These are phyloP conservation scores for Australoheros scitulus DNA, from an alignment of 2,113 vertebrate genomes.

Conservation along the genomic window DNA sequence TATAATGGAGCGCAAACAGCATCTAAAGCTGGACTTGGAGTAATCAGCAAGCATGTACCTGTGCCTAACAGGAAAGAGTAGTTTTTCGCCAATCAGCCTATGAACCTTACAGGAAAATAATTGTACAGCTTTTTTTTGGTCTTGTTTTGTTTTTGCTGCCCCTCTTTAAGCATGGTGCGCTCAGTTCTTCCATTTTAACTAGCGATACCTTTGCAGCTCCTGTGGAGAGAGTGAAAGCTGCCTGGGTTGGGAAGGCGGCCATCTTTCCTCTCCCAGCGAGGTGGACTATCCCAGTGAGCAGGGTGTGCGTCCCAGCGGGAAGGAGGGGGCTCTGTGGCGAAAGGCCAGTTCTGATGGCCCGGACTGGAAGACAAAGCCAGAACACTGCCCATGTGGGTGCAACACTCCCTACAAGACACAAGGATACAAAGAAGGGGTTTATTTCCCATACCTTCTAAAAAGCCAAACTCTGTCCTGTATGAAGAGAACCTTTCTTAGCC, in stretches of 20 bases:
- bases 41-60: too few relatives aligned
- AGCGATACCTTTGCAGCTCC: constrained; percentile 89
- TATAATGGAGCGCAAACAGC: too few relatives aligned
- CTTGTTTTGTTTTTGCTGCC: background rate
- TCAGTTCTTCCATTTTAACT: background rate
- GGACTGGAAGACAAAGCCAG: constrained; percentile 82
- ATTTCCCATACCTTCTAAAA: background rate
- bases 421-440: background rate
- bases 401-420: constrained; percentile 44
- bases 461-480: background rate
- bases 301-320: constrained; percentile 78
- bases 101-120: background rate
- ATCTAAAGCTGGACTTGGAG: too few relatives aligned
- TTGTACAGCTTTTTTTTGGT: too few relatives aligned
- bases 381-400: constrained; percentile 86
- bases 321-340: constrained; percentile 73
- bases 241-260: constrained; percentile 89
- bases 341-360: constrained; percentile 80
- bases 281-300: constrained; percentile 75
- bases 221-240: constrained; percentile 91
- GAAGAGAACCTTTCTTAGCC: background rate
- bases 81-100: too few relatives aligned
- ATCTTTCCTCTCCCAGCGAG: constrained; percentile 83
- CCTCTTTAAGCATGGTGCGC: background rate
- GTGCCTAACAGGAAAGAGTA: too few relatives aligned